phyloP scores from a whole-genome alignment of 1,140 invertebrate species.

The Dendroctonus ponderosae region DNA sequence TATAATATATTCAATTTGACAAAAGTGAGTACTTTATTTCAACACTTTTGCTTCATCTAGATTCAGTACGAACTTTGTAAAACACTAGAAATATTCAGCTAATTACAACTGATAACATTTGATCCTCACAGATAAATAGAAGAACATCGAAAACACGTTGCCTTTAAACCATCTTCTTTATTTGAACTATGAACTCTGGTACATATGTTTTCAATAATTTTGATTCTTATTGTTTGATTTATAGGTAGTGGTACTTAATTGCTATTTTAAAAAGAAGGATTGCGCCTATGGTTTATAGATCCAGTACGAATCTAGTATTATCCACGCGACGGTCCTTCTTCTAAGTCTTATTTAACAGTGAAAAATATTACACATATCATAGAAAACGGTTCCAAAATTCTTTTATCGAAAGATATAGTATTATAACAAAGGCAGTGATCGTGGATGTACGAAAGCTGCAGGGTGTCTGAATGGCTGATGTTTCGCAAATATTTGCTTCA shows the following conservation, averaged over 20 bases:
- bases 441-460: neutral
- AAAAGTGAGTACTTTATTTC: no score
- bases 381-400: conserved; percentile 14
- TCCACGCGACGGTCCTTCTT: neutral
- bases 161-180: conserved; percentile 13
- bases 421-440: conserved; percentile 4
- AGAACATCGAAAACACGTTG: neutral
- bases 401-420: conserved; percentile 19
- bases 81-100: no score
- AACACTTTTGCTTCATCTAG: no score
- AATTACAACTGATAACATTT: no score
- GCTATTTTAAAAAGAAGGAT: neutral
- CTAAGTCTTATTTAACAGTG: conserved; percentile 14
- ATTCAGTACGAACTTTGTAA: no score
- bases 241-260: conserved; percentile 12
- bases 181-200: conserved; percentile 22
- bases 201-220: conserved; percentile 9
- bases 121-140: no score
- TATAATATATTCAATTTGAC: no score
- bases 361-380: conserved; percentile 2
- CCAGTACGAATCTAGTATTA: neutral
- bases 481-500: neutral
- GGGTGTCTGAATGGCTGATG: neutral
- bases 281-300: neutral
- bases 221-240: conserved; percentile 19